These are phyloP conservation scores for Chaitophorus viminalis DNA, from an alignment of 2,888 invertebrate genomes.

Conservation along the genomic window DNA sequence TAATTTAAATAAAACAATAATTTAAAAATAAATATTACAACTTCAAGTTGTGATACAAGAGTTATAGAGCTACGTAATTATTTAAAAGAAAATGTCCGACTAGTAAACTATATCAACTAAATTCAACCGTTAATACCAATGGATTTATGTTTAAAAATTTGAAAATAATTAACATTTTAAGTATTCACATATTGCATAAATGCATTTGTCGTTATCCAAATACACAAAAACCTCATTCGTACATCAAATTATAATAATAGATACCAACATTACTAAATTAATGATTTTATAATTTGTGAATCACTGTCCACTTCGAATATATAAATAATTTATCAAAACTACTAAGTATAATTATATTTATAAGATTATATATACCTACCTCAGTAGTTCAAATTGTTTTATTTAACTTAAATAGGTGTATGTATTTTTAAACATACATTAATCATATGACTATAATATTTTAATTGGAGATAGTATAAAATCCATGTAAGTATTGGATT, in stretches of 20 bases:
- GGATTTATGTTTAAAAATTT: background rate
- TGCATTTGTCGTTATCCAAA: background rate
- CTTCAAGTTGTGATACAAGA: background rate
- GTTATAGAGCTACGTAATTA: background rate
- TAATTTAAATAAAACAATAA: background rate
- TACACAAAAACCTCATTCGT: too few relatives aligned
- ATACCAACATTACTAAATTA: background rate
- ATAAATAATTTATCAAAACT: background rate
- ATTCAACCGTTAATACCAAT: background rate
- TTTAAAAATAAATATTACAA: background rate
- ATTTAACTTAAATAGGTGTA: background rate
- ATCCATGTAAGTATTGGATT: background rate
- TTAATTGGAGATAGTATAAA: background rate
- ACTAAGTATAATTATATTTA: too few relatives aligned
- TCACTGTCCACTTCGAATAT: background rate
- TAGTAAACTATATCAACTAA: background rate
- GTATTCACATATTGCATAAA: background rate
- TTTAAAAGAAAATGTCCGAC: background rate
- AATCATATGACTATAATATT: conserved; percentile 29
- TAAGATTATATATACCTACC: too few relatives aligned
- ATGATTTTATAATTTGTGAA: background rate
- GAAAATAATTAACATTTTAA: background rate
- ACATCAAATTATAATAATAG: too few relatives aligned
- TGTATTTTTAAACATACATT: background rate
- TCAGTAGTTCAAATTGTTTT: background rate